Conservation (phyloP, 2,888 invertebrate genomes). For the Marronus borbonicus region DNA sequence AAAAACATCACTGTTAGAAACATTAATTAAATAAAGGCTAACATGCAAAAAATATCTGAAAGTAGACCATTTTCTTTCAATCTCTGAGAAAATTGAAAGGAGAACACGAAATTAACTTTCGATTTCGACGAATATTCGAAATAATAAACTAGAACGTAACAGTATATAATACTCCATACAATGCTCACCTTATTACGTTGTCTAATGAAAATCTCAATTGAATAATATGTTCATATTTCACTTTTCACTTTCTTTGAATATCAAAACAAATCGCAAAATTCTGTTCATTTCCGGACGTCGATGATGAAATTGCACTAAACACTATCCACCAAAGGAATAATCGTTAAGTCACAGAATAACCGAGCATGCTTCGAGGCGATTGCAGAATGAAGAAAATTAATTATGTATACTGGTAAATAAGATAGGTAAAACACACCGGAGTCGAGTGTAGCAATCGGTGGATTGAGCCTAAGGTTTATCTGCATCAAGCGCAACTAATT, state of each 20-base stretch:
- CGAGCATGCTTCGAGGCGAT: conserved; percentile 9
- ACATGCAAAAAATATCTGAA: too few relatives aligned
- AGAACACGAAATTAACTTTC: conserved; percentile 16
- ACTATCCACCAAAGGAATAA: neutral
- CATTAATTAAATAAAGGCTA: too few relatives aligned
- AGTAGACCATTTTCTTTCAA: neutral
- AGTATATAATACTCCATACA: neutral
- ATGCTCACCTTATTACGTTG: conserved; percentile 5
- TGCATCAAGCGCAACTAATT: conserved; percentile 31
- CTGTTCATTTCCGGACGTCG: too few relatives aligned
- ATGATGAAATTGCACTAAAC: neutral
- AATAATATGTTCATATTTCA: conserved; percentile 1
- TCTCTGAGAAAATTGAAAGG: conserved; percentile 5
- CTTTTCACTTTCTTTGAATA: neutral
- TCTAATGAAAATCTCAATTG: neutral
- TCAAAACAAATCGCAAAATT: too few relatives aligned
- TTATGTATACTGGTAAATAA: conserved; percentile 7
- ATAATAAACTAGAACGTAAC: neutral
- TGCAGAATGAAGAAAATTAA: conserved; percentile 1
- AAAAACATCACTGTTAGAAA: too few relatives aligned
- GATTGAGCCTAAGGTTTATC: conserved; percentile 27
- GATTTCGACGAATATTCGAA: neutral
- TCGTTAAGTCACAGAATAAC: conserved; percentile 8
- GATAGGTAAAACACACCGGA: conserved; percentile 1
- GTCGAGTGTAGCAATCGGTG: conserved; percentile 22